Base-by-base conservation (phyloP, 2,888 invertebrate species). In the Cryptus viduatorius region DNA sequence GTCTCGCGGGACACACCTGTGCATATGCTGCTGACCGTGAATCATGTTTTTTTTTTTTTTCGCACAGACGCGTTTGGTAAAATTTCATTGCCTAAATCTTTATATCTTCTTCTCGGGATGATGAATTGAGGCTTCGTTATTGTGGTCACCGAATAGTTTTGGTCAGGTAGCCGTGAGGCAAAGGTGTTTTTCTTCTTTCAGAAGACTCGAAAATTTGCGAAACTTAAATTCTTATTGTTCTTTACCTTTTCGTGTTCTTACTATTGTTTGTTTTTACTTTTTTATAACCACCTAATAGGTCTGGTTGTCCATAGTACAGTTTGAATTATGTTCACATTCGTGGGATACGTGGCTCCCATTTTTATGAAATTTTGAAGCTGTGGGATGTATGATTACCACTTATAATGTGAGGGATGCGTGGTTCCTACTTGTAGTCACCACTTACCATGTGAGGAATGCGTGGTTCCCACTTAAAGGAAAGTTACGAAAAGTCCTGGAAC, bases 11-110 rank as follows among this genome's bases (percentile, higher is more conserved):
- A 29, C 48, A 59, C 71, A 71, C 71, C 71, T 71, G 71, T 71
- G 69, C 50, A 16, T 37, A 53, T 53, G 53, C 50, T 16, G 53
- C 37, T 19, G 71, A 42, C 53, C 53, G 71, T 71, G 71, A 71
- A 71, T 71, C 53, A 71, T 19, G 42, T 56, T 71, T 71, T 56
- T 24, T 24, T 24, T 24, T 24, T 71, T 71, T 31, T 59, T 29
- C 5, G 14, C 59, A 59, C 14, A 59, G 31, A 24, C 14, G 59
- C 5, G 14, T 59, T 59, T 31, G 14, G 12, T 65, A 72, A 77
- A 82, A 82, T 72, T 72, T 82, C 77, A 82, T 72, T 82, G 77
- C 71, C 48, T 71, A 77, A 71, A 53, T 37, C 19, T 71, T 71
- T 37, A 73, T 68, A 73, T 71, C 65, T 59, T 59, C 59, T 73